Conservation (phyloP, 1,140 invertebrate species). For the Varroa destructor region DNA sequence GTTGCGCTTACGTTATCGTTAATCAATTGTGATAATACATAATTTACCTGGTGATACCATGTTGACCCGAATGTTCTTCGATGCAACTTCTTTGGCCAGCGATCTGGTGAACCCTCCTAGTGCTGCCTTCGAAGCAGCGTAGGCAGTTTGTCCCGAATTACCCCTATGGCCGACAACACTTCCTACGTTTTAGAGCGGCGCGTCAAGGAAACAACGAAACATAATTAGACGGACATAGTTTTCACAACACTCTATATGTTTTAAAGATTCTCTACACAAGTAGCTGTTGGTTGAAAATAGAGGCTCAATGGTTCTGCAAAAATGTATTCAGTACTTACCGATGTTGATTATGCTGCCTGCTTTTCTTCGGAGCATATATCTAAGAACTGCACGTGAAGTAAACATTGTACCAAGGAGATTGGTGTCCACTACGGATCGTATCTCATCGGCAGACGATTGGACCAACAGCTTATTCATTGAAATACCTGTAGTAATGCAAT, state of each 20-base stretch:
- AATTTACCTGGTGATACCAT: constrained; percentile 34
- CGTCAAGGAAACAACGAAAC: background rate
- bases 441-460: constrained; percentile 25
- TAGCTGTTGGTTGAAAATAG: too few relatives aligned
- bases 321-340: background rate
- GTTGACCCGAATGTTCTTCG: constrained; percentile 37
- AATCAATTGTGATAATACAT: too few relatives aligned
- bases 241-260: too few relatives aligned
- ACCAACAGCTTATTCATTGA: constrained; percentile 28
- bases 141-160: constrained; percentile 44
- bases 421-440: constrained; percentile 26
- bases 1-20: too few relatives aligned
- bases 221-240: too few relatives aligned
- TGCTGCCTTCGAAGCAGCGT: constrained; percentile 44
- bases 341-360: constrained; percentile 30
- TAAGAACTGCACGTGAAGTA: constrained; percentile 17
- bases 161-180: constrained; percentile 37
- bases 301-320: background rate
- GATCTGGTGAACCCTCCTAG: constrained; percentile 45
- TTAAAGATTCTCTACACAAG: too few relatives aligned
- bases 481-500: constrained; percentile 21
- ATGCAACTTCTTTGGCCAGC: constrained; percentile 42
- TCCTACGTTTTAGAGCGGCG: constrained; percentile 23
- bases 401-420: constrained; percentile 30
- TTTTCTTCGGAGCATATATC: constrained; percentile 29